phyloP scores from a whole-genome alignment of 2,113 vertebrate genomes.

The Gorsachius goisagi region DNA sequence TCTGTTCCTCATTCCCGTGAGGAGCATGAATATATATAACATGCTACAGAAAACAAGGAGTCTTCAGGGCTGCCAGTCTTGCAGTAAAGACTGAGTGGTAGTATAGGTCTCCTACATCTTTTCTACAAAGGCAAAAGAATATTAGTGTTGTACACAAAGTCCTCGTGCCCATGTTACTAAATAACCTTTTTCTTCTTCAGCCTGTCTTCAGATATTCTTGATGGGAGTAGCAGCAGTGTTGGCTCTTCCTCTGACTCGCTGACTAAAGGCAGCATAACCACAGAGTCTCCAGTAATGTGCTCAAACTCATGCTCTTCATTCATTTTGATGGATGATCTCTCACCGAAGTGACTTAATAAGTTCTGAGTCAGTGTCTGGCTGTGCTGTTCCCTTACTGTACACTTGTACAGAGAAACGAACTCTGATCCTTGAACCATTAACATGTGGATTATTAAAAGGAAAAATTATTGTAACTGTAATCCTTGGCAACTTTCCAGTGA shows the following conservation, averaged over 20 bases:
- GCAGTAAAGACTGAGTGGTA: constrained; percentile 62
- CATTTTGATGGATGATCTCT: constrained; percentile 88
- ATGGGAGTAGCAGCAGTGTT: constrained; percentile 89
- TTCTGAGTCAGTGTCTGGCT: constrained; percentile 58
- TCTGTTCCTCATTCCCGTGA: constrained; percentile 24
- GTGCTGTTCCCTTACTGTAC: constrained; percentile 58
- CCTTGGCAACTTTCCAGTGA: constrained; percentile 57
- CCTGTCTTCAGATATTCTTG: constrained; percentile 87
- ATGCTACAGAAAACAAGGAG: constrained; percentile 59
- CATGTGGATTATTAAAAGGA: constrained; percentile 60
- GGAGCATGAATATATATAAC: constrained; percentile 9
- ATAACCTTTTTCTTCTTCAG: constrained; percentile 70
- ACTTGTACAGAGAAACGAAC: constrained; percentile 49
- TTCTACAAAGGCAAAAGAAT: neutral
- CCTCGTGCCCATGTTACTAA: neutral
- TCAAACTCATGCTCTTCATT: constrained; percentile 81
- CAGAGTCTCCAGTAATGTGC: constrained; percentile 87
- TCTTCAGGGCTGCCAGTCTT: constrained; percentile 61
- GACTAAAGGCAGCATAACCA: constrained; percentile 88
- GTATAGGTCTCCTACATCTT: constrained; percentile 62
- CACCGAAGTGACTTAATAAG: constrained; percentile 85
- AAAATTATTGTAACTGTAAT: constrained; percentile 30
- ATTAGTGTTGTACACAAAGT: neutral
- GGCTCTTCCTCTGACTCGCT: constrained; percentile 89
- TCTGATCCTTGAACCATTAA: constrained; percentile 63